A percentile compares a stretch with the other conserved stretches of the same genome.
Conservation (phyloP, 92 coral and sea anemone genomes). For the Muricea muricata region DNA sequence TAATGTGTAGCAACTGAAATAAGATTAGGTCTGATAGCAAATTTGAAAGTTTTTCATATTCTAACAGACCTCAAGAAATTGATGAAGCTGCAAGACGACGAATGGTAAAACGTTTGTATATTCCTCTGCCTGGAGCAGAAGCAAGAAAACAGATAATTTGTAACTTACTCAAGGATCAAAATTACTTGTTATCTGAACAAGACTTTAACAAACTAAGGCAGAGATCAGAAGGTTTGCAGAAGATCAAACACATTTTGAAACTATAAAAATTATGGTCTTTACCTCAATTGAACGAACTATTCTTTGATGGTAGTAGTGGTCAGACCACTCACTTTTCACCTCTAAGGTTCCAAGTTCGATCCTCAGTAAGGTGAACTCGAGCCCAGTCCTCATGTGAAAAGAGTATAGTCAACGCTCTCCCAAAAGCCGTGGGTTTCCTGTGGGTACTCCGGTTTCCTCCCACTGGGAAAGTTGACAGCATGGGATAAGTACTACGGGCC, state of each 20-base stretch:
- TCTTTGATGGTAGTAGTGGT: no score
- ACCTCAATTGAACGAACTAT: no score
- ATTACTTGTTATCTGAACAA: conserved; percentile 71
- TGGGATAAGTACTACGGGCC: no score
- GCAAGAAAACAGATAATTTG: conserved; percentile 89
- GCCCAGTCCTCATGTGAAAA: no score
- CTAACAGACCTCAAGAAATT: conserved; percentile 90
- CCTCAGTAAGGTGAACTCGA: no score
- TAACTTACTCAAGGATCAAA: conserved; percentile 80
- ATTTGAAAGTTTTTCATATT: background rate
- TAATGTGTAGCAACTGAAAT: background rate
- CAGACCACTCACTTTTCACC: no score
- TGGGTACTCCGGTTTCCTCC: no score
- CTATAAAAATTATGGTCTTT: no score
- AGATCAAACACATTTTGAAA: background rate
- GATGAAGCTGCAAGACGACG: conserved; percentile 99
- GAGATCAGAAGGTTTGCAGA: conserved; percentile 71
- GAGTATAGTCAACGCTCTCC: no score
- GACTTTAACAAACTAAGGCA: conserved; percentile 72
- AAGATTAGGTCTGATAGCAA: background rate
- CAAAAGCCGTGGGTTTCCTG: no score
- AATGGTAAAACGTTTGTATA: conserved; percentile 91
- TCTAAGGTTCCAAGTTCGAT: no score
- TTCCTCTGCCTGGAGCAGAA: conserved; percentile 87
- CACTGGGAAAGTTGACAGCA: no score